Evolutionary conservation across 2,113 vertebrate species (phyloP), one percentile per base, ranked within the genome.

Genomic region (Odobenus rosmarus): DNA sequence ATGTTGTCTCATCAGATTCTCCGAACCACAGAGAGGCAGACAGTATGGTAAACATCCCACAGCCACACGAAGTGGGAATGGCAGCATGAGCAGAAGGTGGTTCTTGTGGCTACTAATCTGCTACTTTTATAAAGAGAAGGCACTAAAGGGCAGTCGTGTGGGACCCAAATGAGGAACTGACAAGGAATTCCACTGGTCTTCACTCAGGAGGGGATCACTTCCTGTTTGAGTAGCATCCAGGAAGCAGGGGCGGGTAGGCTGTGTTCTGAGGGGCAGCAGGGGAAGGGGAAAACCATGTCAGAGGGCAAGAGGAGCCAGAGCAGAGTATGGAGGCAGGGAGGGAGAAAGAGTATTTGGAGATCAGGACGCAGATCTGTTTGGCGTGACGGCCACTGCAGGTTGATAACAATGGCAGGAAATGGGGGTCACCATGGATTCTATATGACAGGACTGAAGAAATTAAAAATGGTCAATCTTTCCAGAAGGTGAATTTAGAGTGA

Each of bases 61-160:
- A 1, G 77, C 16, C 51, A 61, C 4, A 36, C 6, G 15, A 7
- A 59, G 72, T 2, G 3, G 33, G 36, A 3, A 64, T 0, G 9
- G 72, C n/a, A 46, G 42, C 33, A 1, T 0, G 15, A 42, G 51
- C 0, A 21, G 46, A 31, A 39, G 36, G 21, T 3, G 16, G 49
- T 49, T 51, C n/a, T 46, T 4, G 10, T 18, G 88, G 77, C 28
- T 18, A 26, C 36, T 8, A 4, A 49, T 4, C 19, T 5, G 1
- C 36, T 5, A 7, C 42, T 31, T 59, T 39, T 15, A 31, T 0
- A 51, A 55, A 6, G 76, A 64, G 46, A 55, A 0, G 31, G 18
- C 4, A 55, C 57, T 19, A 11, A 19, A 61, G 90, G 92, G 49
- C 59, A 33, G 55, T 12, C 4, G 36, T 23, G 11, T 6, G 93